phyloP scores from a whole-genome alignment of 1,140 invertebrate species.

The Penaeus chinensis region DNA sequence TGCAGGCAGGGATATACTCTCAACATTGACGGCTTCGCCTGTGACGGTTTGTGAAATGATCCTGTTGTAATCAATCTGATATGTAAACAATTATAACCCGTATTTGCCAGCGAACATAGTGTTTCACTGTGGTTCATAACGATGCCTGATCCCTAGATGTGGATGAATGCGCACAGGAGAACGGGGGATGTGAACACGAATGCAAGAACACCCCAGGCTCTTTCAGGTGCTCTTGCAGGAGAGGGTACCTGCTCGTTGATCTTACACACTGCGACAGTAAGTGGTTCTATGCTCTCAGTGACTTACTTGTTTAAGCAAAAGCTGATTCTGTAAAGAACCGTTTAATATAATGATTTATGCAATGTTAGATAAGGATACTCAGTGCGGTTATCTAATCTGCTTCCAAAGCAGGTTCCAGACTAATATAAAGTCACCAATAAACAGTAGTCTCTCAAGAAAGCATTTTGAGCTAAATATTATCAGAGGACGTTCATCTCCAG shows the following conservation, averaged over 20 bases:
- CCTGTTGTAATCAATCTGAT: neutral
- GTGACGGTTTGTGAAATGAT: constrained; percentile 65
- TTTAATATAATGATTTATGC: neutral
- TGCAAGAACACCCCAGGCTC: constrained; percentile 70
- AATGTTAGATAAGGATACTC: neutral
- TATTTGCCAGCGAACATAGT: too few relatives aligned
- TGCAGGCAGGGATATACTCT: constrained; percentile 68
- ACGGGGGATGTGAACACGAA: constrained; percentile 69
- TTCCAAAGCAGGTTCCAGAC: too few relatives aligned
- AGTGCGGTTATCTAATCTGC: too few relatives aligned
- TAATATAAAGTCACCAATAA: too few relatives aligned
- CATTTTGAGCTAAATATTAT: too few relatives aligned
- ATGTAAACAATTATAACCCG: neutral
- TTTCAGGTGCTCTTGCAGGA: constrained; percentile 72
- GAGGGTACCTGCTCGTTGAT: constrained; percentile 23
- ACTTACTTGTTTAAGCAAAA: neutral
- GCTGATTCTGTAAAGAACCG: neutral
- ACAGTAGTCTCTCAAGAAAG: too few relatives aligned
- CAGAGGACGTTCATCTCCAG: too few relatives aligned
- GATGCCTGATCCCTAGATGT: constrained; percentile 65
- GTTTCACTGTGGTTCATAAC: too few relatives aligned
- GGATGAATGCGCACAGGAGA: constrained; percentile 68
- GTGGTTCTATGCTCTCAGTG: neutral
- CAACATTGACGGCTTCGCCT: constrained; percentile 40
- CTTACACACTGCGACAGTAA: constrained; percentile 35